phyloP scores from a whole-genome alignment of 2,888 invertebrate species.

The Balanococcus diminutus region DNA sequence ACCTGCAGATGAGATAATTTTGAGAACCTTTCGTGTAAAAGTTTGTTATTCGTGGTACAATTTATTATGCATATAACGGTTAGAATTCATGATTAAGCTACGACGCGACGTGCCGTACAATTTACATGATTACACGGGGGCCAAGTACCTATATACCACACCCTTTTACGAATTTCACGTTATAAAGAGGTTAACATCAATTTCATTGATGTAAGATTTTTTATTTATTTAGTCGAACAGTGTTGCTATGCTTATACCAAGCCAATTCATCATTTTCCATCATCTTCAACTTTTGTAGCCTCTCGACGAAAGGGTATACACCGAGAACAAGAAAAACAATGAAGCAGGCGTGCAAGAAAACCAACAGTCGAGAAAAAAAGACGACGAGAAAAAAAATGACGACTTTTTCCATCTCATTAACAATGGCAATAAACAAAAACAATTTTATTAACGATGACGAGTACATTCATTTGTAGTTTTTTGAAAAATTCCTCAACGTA shows the following conservation, averaged over 20 bases:
- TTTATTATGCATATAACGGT: background rate
- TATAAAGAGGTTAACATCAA: background rate
- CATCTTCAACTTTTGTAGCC: background rate
- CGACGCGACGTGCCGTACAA: background rate
- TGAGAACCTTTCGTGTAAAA: background rate
- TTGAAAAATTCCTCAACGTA: background rate
- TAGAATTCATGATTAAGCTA: background rate
- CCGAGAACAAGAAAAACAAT: background rate
- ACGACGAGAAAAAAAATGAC: background rate
- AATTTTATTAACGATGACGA: background rate
- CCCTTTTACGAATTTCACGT: background rate
- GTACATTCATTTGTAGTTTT: background rate
- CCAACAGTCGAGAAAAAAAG: background rate
- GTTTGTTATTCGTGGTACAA: background rate
- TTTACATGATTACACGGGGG: background rate
- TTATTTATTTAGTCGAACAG: background rate
- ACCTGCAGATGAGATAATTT: background rate
- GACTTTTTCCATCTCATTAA: conserved; percentile 25
- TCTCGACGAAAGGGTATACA: background rate
- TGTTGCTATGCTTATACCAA: background rate
- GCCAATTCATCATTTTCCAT: conserved; percentile 38
- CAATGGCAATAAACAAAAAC: background rate
- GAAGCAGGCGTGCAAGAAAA: background rate
- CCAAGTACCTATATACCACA: background rate
- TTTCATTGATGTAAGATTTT: background rate